These are phyloP conservation scores for Acanthurus lineatus DNA, from an alignment of 2,797 vertebrate species.

Conservation along the genomic window DNA sequence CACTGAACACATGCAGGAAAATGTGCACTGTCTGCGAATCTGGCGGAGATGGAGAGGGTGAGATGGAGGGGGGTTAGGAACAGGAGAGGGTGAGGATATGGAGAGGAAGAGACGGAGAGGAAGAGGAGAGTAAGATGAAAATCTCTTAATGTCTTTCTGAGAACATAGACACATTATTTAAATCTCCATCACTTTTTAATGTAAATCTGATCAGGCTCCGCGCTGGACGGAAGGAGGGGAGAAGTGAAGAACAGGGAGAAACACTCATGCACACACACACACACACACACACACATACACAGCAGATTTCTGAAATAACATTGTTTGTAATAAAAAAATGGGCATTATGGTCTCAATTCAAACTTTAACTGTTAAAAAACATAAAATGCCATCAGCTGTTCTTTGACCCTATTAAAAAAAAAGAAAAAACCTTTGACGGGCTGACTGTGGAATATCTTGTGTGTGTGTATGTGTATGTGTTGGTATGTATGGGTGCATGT, in stretches of 20 bases:
- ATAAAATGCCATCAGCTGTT: conserved; percentile 23
- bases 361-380: conserved; percentile 32
- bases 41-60: conserved; percentile 84
- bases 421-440: conserved; percentile 37
- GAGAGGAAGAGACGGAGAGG: conserved; percentile 71
- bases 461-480: conserved; percentile 17
- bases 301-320: conserved; percentile 36
- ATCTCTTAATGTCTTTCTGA: conserved; percentile 92
- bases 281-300: conserved; percentile 26
- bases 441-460: conserved; percentile 15
- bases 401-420: conserved; percentile 13
- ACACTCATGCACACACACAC: conserved; percentile 31
- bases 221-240: conserved; percentile 83
- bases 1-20: conserved; percentile 83
- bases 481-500: conserved; percentile 55
- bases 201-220: conserved; percentile 93
- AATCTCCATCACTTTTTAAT: conserved; percentile 94
- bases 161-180: conserved; percentile 96
- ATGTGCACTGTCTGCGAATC: conserved; percentile 91
- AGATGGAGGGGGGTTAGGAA: conserved; percentile 73
- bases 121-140: conserved; percentile 91
- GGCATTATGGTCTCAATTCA: conserved; percentile 30
- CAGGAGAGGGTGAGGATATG: conserved; percentile 74
- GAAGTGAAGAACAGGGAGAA: conserved; percentile 53
- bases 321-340: conserved; percentile 51